Evolutionary conservation across 2,888 invertebrate species (phyloP), one percentile per base, ranked within the genome.

Genomic region (Drosophila rellima): DNA sequence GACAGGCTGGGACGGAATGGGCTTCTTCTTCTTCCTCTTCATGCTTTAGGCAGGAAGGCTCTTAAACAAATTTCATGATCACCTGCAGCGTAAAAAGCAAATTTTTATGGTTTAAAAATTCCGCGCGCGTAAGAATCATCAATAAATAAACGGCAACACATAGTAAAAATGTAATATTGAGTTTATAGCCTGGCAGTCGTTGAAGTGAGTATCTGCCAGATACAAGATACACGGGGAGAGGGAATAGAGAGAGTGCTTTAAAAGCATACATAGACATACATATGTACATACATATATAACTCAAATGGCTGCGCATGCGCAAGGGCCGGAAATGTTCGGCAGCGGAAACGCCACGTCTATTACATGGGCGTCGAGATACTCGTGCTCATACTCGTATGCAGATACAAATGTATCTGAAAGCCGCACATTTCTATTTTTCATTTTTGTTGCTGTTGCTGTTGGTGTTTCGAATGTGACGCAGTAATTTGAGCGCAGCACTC

Each of bases 91-190:
- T 87, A 78, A 83, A 89, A 89, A 87, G 78, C 74, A 42, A 74
- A 74, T 67, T 81, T 83, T 83, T 89, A 83, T 83, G 89, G 66
- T 84, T 69, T 70, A 72, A 88, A 88, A 78, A 83, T 83, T 80
- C 85, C 69, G 70, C 40, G 71, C 79, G 88, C 89, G 85, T 83
- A 87, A 71, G 70, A 87, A 81, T 73, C 88, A 75, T 89, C 89
- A 89, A 83, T 83, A 83, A 83, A 89, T 84, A 82, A 89, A 78
- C 78, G 66, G 82, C 77, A 78, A 84, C 89, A 89, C 89, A 87
- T 87, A 81, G 73, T 84, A 70, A 84, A 87, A 80, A 80, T 76
- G 75, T 72, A 70, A 80, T 80, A 77, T 67, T 67, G 61, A 71
- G 72, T 80, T 77, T 80, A 80, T 82, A 57, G 77, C 80, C 60